Percentiles rank a stretch among this genome's conserved stretches.
phyloP scores from a whole-genome alignment of 2,888 invertebrate species.

The Hypercompe scribonia region DNA sequence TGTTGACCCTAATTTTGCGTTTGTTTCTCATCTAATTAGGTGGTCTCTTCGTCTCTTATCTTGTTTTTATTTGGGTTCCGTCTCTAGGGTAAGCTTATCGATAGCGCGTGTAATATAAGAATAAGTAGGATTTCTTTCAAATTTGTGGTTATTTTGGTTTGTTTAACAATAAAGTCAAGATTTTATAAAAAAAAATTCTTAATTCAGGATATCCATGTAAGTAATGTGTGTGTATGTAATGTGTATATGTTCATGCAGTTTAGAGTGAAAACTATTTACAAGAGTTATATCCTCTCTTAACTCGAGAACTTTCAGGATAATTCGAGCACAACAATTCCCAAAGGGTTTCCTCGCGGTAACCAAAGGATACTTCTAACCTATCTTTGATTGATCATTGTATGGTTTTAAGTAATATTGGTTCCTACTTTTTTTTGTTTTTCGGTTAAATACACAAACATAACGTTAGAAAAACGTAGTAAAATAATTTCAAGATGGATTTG shows the following conservation, averaged over 20 bases:
- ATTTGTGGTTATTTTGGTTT: not conserved
- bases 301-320: not conserved
- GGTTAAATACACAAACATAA: not conserved
- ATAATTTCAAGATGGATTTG: not conserved
- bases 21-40: conserved; percentile 79
- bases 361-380: not conserved
- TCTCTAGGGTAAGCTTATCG: conserved; percentile 59
- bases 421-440: not conserved
- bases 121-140: not conserved
- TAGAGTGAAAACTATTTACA: not conserved
- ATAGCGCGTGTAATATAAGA: conserved; percentile 35
- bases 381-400: not conserved
- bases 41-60: conserved; percentile 65
- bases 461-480: not conserved
- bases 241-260: not conserved
- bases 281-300: not conserved
- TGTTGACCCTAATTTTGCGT: conserved; percentile 72
- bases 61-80: conserved; percentile 66
- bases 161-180: not conserved
- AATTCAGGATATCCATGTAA: no score
- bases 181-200: not conserved
- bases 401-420: not conserved
- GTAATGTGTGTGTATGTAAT: no score
- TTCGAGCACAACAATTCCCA: not conserved
- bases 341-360: not conserved